Percentiles rank a stretch among this genome's conserved stretches.
phyloP scores from a whole-genome alignment of 2,888 invertebrate genomes.

The Oegoconia quadripuncta region DNA sequence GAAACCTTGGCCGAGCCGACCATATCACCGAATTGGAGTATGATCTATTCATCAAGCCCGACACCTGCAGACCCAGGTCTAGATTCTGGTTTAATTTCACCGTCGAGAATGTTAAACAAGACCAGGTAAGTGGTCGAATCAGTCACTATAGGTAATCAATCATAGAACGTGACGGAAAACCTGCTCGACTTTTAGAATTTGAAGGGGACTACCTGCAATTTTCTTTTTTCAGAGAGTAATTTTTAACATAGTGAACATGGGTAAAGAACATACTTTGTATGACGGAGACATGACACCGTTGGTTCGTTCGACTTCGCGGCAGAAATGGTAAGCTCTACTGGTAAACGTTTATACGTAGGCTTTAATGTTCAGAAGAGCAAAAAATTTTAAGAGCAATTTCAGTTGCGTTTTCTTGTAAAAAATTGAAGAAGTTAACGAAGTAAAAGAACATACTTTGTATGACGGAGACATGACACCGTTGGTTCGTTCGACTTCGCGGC shows the following conservation, averaged over 20 bases:
- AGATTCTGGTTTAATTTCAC: constrained; percentile 99
- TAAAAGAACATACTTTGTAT: constrained; percentile 93
- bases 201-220: too few relatives aligned
- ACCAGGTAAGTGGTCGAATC: constrained; percentile 82
- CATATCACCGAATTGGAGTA: constrained; percentile 96
- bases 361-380: too few relatives aligned
- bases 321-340: constrained; percentile 97
- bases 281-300: constrained; percentile 95
- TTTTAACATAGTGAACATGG: constrained; percentile 98
- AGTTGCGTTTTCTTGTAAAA: too few relatives aligned
- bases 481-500: constrained; percentile 93
- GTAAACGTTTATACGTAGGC: too few relatives aligned
- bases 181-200: too few relatives aligned
- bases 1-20: constrained; percentile 97
- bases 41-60: constrained; percentile 96
- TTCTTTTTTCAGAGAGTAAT: constrained; percentile 88
- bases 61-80: constrained; percentile 95
- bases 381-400: too few relatives aligned
- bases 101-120: constrained; percentile 95
- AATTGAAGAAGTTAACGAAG: constrained; percentile 98
- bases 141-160: neutral
- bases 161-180: too few relatives aligned
- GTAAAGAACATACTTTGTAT: constrained; percentile 93
- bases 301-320: constrained; percentile 93
- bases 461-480: constrained; percentile 95